phyloP scores from a whole-genome alignment of 2,113 vertebrate genomes.

The Oplegnathus fasciatus region DNA sequence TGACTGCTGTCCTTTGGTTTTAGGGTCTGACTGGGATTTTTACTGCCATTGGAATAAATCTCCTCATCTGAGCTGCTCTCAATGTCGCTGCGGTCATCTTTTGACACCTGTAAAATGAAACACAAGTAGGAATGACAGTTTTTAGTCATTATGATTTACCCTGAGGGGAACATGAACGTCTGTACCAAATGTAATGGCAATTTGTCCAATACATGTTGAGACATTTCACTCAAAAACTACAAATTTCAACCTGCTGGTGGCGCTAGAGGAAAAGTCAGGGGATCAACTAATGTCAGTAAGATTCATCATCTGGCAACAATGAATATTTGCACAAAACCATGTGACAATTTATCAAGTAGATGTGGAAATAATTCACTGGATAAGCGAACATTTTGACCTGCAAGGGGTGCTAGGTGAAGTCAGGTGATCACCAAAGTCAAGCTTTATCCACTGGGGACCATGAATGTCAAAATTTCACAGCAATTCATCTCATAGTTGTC shows the following conservation, averaged over 20 bases:
- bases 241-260: neutral
- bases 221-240: neutral
- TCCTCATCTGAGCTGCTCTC: conserved; percentile 95
- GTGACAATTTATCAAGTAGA: neutral
- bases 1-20: conserved; percentile 76
- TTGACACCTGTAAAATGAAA: conserved; percentile 85
- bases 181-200: no score
- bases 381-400: neutral
- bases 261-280: neutral
- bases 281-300: neutral
- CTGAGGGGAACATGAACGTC: no score
- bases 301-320: neutral
- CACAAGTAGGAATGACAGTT: neutral
- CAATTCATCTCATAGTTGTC: neutral
- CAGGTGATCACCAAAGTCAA: neutral
- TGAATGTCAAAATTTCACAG: neutral
- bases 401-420: neutral
- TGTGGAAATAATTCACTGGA: neutral
- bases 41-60: conserved; percentile 82
- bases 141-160: no score
- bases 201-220: neutral
- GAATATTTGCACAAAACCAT: neutral
- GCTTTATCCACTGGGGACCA: neutral
- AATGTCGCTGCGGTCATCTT: conserved; percentile 91
- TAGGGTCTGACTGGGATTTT: conserved; percentile 35